A percentile compares a stretch with the other conserved stretches of the same genome.
Evolutionary conservation across 2,113 vertebrate genomes (phyloP).

Genomic region (Axis porcinus): DNA sequence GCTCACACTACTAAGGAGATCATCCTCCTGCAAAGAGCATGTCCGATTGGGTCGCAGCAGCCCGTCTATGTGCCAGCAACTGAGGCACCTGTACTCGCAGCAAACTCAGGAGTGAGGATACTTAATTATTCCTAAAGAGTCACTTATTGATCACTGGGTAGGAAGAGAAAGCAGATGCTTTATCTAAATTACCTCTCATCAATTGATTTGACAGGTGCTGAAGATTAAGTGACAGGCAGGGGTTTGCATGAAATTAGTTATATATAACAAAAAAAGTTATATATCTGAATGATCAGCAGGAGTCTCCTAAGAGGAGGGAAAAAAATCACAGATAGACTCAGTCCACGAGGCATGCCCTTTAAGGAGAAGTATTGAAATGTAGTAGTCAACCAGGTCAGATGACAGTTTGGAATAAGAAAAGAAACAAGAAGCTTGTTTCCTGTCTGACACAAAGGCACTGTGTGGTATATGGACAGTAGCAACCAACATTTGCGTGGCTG

Average conservation of each 20-base stretch:
- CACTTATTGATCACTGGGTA: slow-evolving; percentile 59
- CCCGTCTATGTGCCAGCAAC: neutral
- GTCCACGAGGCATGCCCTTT: accelerated
- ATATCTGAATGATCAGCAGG: slow-evolving; percentile 22
- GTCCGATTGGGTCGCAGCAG: neutral
- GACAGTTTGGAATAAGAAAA: neutral
- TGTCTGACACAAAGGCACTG: neutral
- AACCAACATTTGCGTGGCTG: neutral
- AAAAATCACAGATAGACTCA: neutral
- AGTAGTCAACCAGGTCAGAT: neutral
- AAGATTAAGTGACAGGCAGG: slow-evolving; percentile 54
- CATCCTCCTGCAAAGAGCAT: neutral
- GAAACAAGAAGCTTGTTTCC: neutral
- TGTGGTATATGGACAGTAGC: neutral
- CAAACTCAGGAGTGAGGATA: slow-evolving; percentile 16
- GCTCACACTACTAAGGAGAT: neutral
- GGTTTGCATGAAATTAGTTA: slow-evolving; percentile 56
- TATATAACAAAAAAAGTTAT: neutral
- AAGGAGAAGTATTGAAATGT: neutral
- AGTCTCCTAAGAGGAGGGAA: neutral
- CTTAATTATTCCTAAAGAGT: slow-evolving; percentile 55
- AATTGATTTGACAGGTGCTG: slow-evolving; percentile 54
- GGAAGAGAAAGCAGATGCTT: slow-evolving; percentile 48
- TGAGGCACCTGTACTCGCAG: neutral
- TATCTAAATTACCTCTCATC: slow-evolving; percentile 69